phyloP scores from a whole-genome alignment of 2,888 invertebrate genomes.

The Cantharis flavilabris region DNA sequence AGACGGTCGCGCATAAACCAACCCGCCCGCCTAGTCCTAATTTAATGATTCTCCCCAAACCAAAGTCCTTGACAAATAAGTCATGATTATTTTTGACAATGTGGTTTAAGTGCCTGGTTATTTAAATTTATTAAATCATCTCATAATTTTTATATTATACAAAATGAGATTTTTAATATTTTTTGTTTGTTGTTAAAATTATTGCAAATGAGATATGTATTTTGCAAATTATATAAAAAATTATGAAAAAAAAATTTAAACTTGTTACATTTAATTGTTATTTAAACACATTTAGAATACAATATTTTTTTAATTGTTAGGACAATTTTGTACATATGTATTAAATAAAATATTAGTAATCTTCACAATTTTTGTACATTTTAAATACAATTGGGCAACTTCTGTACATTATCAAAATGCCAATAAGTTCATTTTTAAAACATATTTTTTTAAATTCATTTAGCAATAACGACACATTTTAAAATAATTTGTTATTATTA shows the following conservation, averaged over 20 bases:
- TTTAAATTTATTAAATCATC: slow-evolving; percentile 12
- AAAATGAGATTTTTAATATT: background rate
- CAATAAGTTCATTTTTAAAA: background rate
- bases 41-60: slow-evolving; percentile 43
- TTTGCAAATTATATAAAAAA: slow-evolving; percentile 7
- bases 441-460: background rate
- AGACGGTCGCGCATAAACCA: slow-evolving; percentile 56
- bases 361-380: slow-evolving; percentile 23
- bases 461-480: background rate
- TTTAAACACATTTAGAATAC: slow-evolving; percentile 21
- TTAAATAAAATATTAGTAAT: slow-evolving; percentile 16
- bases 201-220: background rate
- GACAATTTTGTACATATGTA: slow-evolving; percentile 25
- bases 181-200: background rate
- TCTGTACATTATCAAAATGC: background rate
- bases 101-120: slow-evolving; percentile 32
- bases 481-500: background rate
- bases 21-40: slow-evolving; percentile 48
- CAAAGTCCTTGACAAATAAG: slow-evolving; percentile 36
- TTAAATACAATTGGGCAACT: slow-evolving; percentile 25
- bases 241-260: slow-evolving; percentile 9
- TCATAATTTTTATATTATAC: slow-evolving; percentile 1
- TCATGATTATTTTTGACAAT: slow-evolving; percentile 50
- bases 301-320: slow-evolving; percentile 25
- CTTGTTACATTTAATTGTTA: slow-evolving; percentile 24